A percentile compares a stretch with the other conserved stretches of the same genome.
Evolutionary conservation across 2,888 invertebrate species (phyloP).

Genomic region (Ferdinandea cuprea): DNA sequence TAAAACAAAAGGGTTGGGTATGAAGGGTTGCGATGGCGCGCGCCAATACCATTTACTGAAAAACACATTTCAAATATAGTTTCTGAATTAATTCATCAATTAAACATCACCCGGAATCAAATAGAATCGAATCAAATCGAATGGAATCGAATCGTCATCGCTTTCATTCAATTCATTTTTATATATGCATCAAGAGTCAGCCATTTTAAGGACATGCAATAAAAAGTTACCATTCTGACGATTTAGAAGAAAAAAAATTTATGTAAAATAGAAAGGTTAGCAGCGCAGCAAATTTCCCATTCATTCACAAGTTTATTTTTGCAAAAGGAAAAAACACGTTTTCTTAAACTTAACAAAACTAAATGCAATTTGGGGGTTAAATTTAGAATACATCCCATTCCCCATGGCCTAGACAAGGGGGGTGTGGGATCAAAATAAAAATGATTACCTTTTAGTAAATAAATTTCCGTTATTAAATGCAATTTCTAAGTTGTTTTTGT

Average conservation of each 20-base stretch:
- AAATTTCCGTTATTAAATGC: conserved; percentile 83
- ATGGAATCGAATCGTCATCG: not conserved
- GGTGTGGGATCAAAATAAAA: conserved; percentile 47
- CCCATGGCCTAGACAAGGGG: conserved; percentile 10
- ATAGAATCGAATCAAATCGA: too few species aligned
- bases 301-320: conserved; percentile 55
- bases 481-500: conserved; percentile 82
- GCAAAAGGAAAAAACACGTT: conserved; percentile 22
- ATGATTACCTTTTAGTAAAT: conserved; percentile 82
- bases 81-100: too few species aligned
- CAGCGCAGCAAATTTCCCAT: conserved; percentile 60
- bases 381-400: conserved; percentile 36
- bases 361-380: conserved; percentile 26
- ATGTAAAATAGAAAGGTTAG: too few species aligned
- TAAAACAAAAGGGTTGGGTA: conserved; percentile 21
- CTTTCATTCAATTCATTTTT: conserved; percentile 1
- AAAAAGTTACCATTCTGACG: not conserved
- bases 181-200: conserved; percentile 40
- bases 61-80: not conserved
- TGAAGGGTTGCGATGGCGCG: conserved; percentile 51
- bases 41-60: conserved; percentile 51
- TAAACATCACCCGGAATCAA: too few species aligned
- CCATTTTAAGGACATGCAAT: conserved; percentile 67
- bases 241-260: not conserved
- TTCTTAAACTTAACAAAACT: conserved; percentile 23